Evolutionary conservation across 2,797 vertebrate species (phyloP).

Genomic region (Aythya fuligula): DNA sequence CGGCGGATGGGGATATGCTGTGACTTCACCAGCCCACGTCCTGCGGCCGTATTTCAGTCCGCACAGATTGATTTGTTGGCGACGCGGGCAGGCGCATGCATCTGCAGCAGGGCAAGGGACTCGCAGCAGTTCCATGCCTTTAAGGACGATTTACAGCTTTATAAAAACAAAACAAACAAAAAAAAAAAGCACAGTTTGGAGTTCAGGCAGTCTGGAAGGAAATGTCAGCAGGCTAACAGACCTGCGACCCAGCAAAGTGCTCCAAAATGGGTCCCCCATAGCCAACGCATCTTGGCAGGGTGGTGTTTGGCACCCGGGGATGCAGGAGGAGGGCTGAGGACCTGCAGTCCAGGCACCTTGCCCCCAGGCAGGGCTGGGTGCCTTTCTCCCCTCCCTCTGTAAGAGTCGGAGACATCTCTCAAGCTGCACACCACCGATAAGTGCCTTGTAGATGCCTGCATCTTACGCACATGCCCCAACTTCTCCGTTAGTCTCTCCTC

Average conservation of each 20-base stretch:
- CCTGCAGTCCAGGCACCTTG: fast-evolving
- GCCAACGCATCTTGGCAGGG: fast-evolving
- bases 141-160: not conserved
- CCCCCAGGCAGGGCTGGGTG: not conserved
- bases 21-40: not conserved
- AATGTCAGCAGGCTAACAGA: not conserved
- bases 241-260: not conserved
- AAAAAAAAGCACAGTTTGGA: too few relatives aligned
- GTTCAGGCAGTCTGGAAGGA: not conserved
- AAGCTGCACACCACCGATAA: not conserved
- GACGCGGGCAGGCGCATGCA: fast-evolving
- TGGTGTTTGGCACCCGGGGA: fast-evolving
- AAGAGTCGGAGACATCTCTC: not conserved
- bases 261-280: not conserved
- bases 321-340: not conserved
- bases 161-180: not conserved
- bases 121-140: not conserved
- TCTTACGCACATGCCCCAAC: not conserved
- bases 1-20: not conserved
- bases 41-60: fast-evolving
- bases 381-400: not conserved
- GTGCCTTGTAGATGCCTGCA: not conserved
- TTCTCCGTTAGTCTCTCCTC: not conserved
- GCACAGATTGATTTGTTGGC: not conserved
- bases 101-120: fast-evolving